Base-by-base conservation (phyloP, 2,888 invertebrate genomes). In the Volucella bombylans region DNA sequence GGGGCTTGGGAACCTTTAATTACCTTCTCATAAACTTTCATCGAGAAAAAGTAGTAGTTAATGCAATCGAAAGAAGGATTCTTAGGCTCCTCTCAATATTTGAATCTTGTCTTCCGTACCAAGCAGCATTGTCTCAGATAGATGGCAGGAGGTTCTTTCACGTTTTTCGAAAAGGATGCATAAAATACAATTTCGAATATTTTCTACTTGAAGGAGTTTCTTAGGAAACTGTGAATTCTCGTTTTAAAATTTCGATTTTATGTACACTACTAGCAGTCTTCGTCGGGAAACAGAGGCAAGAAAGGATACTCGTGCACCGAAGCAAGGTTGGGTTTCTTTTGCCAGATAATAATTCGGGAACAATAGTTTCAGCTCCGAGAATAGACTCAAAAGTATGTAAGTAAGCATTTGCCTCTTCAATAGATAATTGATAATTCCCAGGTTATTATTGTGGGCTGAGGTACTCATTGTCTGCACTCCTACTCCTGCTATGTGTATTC, bases 351-450 rank as follows among this genome's bases (percentile, higher is more conserved):
- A 62, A 62, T 49, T 39, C 11, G n/a, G 23, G 49, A 43, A 71
- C 50, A 71, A 67, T 68, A 68, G 61, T 69, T 77, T 39, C 15
- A 67, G 39, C 45, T 77, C 14, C n/a, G 50, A 31, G 64, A 76
- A 82, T 54, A 57, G 41, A 45, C 59, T 74, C 69, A 57, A 55
- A 77, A 77, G 82, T 71, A 31, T 31, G 31, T 31, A 82, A 68
- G 68, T 57, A 74, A 65, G 59, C 77, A 57, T 55, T 68, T 54
- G 50, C 39, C 64, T 52, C 73, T 72, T 79, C 74, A 83, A 83
- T 83, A 74, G 82, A 74, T 82, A 82, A 78, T 82, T 82, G 82
- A 72, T 83, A 83, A 83, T 83, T 83, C 74, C 73, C 82, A 79
- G 68, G 78, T 64, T 78, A 78, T 82, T 82, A 68, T 82, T 78